These are phyloP conservation scores for Sceloporus tristichus DNA, from an alignment of 2,113 vertebrate species.

Conservation along the genomic window DNA sequence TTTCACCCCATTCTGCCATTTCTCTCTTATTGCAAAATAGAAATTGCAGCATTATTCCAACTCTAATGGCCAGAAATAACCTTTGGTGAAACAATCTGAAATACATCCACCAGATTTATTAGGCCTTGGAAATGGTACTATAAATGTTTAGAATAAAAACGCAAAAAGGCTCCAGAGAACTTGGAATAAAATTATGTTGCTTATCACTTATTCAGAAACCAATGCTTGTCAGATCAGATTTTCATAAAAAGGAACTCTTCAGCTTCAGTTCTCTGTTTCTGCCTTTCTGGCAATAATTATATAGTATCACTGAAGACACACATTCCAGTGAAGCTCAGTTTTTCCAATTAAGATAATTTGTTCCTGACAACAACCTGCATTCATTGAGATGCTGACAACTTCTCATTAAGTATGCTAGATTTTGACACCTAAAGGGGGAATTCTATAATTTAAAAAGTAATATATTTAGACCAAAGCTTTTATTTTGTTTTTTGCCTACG, in stretches of 20 bases:
- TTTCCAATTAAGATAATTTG: not conserved
- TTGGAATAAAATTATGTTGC: not conserved
- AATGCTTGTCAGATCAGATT: not conserved
- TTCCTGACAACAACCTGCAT: conserved; percentile 9
- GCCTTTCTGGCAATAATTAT: conserved; percentile 25
- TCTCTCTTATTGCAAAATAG: not conserved
- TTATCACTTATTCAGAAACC: not conserved
- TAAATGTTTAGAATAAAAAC: not conserved
- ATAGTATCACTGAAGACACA: conserved; percentile 11
- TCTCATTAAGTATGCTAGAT: not conserved
- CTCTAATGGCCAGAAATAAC: fast-evolving
- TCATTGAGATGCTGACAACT: not conserved
- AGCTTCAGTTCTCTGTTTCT: conserved; percentile 18
- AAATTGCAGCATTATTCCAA: not conserved
- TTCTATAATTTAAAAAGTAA: not conserved
- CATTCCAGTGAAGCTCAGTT: not conserved
- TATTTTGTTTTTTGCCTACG: not conserved
- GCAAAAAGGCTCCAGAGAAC: not conserved
- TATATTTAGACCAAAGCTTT: not conserved
- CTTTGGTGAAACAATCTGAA: not conserved
- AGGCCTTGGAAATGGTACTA: not conserved
- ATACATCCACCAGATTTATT: conserved; percentile 14
- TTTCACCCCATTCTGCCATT: not conserved
- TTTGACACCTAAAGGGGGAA: not conserved
- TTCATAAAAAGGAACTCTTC: conserved; percentile 15